A percentile compares a stretch with the other conserved stretches of the same genome.
Conservation (phyloP, 2,113 vertebrate species). For the Meles meles region DNA sequence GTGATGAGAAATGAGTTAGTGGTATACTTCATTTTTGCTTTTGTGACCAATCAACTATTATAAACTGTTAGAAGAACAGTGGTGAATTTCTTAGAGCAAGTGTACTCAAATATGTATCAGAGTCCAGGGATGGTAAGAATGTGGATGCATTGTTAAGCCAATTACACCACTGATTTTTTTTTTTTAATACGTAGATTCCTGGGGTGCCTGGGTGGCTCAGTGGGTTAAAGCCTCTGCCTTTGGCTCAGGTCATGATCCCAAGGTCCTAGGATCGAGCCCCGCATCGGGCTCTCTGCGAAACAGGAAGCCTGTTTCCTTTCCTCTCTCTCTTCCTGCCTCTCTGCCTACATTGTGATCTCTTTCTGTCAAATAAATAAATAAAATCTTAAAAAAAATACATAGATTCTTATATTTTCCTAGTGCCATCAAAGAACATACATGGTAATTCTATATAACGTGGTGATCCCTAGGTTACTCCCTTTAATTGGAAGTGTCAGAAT, state of each 20-base stretch:
- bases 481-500: background rate
- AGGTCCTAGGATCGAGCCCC: too few species aligned
- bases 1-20: background rate
- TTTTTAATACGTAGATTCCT: background rate
- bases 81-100: background rate
- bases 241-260: too few species aligned
- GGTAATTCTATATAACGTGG: accelerated
- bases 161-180: background rate
- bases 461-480: background rate
- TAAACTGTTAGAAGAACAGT: background rate
- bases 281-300: too few species aligned
- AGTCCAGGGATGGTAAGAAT: background rate
- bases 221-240: too few species aligned
- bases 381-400: background rate
- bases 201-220: too few species aligned
- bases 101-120: background rate
- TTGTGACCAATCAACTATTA: background rate
- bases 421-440: too few species aligned
- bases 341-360: too few species aligned
- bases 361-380: too few species aligned
- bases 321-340: too few species aligned
- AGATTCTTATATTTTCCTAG: background rate
- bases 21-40: background rate
- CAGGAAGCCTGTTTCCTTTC: too few species aligned
- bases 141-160: background rate